Percentiles rank a stretch among this genome's conserved stretches.
These are phyloP conservation scores for Rhynchomys soricoides DNA, from an alignment of 2,113 vertebrate species.

Conservation along the genomic window DNA sequence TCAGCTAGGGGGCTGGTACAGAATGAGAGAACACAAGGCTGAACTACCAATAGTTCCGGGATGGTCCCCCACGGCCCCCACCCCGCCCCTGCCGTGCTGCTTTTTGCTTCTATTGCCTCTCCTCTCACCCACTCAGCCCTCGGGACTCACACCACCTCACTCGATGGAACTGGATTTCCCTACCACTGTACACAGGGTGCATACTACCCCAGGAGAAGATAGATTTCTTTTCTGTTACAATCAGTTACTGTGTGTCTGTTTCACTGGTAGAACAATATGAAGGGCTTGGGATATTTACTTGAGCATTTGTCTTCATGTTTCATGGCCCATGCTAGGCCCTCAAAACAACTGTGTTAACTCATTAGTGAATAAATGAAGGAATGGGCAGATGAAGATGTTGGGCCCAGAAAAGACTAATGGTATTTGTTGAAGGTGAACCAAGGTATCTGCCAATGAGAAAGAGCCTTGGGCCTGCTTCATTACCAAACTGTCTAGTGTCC, in stretches of 20 bases:
- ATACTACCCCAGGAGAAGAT: not conserved
- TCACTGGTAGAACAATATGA: not conserved
- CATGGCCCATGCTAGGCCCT: not conserved
- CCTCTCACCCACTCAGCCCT: not conserved
- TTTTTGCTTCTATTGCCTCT: not conserved
- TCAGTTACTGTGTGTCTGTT: not conserved
- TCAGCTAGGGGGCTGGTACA: not conserved
- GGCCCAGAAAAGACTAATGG: not conserved
- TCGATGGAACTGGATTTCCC: not conserved
- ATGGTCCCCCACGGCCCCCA: not conserved
- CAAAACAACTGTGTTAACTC: not conserved
- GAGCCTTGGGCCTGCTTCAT: not conserved
- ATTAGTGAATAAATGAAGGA: not conserved
- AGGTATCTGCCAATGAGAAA: not conserved
- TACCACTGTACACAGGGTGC: not conserved
- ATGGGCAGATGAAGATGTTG: not conserved
- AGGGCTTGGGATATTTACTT: constrained; percentile 2
- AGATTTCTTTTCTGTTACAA: not conserved
- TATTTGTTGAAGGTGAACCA: constrained; percentile 34
- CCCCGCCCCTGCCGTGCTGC: not conserved
- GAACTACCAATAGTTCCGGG: not conserved
- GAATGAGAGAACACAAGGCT: not conserved
- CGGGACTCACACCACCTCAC: not conserved
- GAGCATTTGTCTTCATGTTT: not conserved
- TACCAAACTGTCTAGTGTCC: not conserved